Percentiles rank a stretch among this genome's conserved stretches.
Evolutionary conservation across 2,888 invertebrate species (phyloP).

Genomic region (Drosophila flavopinicola): DNA sequence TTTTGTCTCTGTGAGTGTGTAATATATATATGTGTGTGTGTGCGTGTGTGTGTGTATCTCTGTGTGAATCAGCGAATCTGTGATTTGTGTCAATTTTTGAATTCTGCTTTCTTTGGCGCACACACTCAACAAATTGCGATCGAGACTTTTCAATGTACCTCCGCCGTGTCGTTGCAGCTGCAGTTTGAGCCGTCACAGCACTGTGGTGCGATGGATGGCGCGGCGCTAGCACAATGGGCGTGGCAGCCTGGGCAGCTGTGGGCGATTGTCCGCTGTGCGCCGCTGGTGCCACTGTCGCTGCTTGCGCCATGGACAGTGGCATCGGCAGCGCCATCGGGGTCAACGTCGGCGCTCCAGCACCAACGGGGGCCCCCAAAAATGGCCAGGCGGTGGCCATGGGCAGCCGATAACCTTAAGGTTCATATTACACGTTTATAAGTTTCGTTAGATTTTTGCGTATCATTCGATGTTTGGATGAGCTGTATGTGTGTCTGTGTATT

Average conservation of each 20-base stretch:
- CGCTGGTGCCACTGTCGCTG: constrained; percentile 84
- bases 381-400: constrained; percentile 91
- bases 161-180: constrained; percentile 89
- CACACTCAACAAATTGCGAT: constrained; percentile 30
- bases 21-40: constrained; percentile 15
- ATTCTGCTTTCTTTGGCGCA: constrained; percentile 80
- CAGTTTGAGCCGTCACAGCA: constrained; percentile 86
- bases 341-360: constrained; percentile 85
- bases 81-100: constrained; percentile 71
- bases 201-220: constrained; percentile 84
- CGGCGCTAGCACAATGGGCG: constrained; percentile 88
- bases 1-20: constrained; percentile 11
- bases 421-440: constrained; percentile 53
- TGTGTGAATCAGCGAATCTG: constrained; percentile 9
- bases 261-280: constrained; percentile 84
- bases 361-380: constrained; percentile 87
- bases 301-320: constrained; percentile 80
- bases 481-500: constrained; percentile 11
- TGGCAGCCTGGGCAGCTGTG: constrained; percentile 84
- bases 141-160: constrained; percentile 86
- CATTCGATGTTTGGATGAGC: constrained; percentile 38
- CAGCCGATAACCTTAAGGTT: constrained; percentile 89
- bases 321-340: constrained; percentile 86
- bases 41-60: constrained; percentile 15
- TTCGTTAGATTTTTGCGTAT: constrained; percentile 47